Evolutionary conservation across 2,113 vertebrate species (phyloP).

Genomic region (Ramphastos sulfuratus): DNA sequence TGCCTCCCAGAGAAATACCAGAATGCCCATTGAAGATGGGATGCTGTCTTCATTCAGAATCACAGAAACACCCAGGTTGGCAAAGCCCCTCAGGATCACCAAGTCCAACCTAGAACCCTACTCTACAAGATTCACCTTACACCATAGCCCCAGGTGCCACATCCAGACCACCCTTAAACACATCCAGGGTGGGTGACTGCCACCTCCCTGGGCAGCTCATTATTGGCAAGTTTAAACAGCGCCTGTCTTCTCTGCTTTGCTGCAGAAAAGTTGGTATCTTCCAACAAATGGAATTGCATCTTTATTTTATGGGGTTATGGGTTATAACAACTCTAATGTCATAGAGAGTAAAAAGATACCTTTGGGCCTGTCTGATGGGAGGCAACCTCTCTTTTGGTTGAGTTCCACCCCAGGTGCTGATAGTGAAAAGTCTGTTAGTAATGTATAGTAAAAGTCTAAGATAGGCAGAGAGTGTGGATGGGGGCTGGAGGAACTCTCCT

Average conservation of each 20-base stretch:
- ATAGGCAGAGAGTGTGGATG: accelerated
- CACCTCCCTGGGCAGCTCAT: too few species aligned
- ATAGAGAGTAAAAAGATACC: not conserved
- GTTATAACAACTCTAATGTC: not conserved
- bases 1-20: not conserved
- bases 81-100: too few species aligned
- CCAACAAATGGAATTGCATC: not conserved
- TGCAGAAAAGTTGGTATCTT: not conserved
- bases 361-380: not conserved
- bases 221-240: not conserved
- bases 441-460: not conserved
- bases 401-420: accelerated
- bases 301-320: not conserved
- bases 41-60: too few species aligned
- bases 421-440: not conserved
- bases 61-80: too few species aligned
- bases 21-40: not conserved
- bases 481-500: too few species aligned
- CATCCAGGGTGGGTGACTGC: too few species aligned
- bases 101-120: too few species aligned
- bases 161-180: too few species aligned
- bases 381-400: accelerated
- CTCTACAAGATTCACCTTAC: too few species aligned
- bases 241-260: not conserved
- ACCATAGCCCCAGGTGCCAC: too few species aligned